Evolutionary conservation across 2,113 vertebrate species (phyloP).

Genomic region (Sander vitreus): DNA sequence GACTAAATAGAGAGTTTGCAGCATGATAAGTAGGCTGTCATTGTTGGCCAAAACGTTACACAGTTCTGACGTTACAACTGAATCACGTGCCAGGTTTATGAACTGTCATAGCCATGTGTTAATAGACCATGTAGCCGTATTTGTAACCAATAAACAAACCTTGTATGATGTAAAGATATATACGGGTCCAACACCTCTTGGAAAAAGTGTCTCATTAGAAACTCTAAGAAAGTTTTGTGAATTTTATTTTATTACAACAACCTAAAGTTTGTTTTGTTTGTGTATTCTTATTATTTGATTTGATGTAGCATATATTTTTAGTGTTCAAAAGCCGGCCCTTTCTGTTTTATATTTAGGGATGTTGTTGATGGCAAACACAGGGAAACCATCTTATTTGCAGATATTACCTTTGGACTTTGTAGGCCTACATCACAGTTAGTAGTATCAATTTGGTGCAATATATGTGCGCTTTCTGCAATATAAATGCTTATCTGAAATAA

Average conservation of each 20-base stretch:
- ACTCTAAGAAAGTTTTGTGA: too few species aligned
- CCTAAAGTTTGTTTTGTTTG: not conserved
- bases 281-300: not conserved
- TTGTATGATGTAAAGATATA: not conserved
- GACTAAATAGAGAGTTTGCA: slow-evolving; percentile 69
- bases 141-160: not conserved
- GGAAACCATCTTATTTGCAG: not conserved
- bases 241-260: not conserved
- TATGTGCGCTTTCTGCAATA: too few species aligned
- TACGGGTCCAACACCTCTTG: not conserved
- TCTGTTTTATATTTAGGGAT: not conserved
- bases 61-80: not conserved
- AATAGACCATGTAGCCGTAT: not conserved
- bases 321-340: not conserved
- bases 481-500: not conserved
- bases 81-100: not conserved
- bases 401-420: too few species aligned
- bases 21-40: slow-evolving; percentile 60
- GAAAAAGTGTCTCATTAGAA: not conserved
- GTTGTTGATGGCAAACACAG: not conserved
- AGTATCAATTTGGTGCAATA: not conserved
- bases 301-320: not conserved
- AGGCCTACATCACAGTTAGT: not conserved
- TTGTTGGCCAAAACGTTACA: slow-evolving; percentile 16
- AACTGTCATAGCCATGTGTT: not conserved